Evolutionary conservation across 2,888 invertebrate species (phyloP).

Genomic region (Andrena flavipes): DNA sequence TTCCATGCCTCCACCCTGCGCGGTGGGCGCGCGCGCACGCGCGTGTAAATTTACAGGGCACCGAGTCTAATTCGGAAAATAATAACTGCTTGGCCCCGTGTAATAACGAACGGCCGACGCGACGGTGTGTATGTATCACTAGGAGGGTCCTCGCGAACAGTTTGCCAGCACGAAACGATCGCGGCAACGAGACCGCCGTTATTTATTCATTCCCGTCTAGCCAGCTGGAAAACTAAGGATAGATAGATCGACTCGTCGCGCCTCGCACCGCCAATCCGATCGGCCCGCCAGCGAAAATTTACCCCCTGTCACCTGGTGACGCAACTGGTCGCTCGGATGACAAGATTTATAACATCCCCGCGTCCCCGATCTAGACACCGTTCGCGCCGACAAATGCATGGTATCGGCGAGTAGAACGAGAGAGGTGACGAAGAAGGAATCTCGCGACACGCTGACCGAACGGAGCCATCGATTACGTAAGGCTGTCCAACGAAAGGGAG

Average conservation of each 20-base stretch:
- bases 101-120: not conserved
- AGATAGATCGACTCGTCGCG: not conserved
- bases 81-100: slow-evolving; percentile 33
- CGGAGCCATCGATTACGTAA: slow-evolving; percentile 14
- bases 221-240: slow-evolving; percentile 3
- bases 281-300: not conserved
- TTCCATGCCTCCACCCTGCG: slow-evolving; percentile 29
- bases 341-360: not conserved
- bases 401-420: not conserved
- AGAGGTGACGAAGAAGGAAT: not conserved
- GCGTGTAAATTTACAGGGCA: slow-evolving; percentile 39
- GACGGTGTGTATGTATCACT: not conserved
- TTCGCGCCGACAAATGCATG: not conserved
- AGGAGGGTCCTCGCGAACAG: not conserved
- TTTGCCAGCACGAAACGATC: not conserved
- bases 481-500: slow-evolving; percentile 19
- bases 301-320: not conserved
- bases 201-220: not conserved
- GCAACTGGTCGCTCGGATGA: slow-evolving; percentile 4
- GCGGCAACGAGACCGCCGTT: not conserved
- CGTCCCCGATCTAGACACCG: not conserved
- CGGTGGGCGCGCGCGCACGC: not conserved
- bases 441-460: not conserved
- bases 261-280: not conserved
- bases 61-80: slow-evolving; percentile 52